Percentiles rank a stretch among this genome's conserved stretches.
Evolutionary conservation across 2,797 vertebrate species (phyloP).

Genomic region (Miichthys miiuy): DNA sequence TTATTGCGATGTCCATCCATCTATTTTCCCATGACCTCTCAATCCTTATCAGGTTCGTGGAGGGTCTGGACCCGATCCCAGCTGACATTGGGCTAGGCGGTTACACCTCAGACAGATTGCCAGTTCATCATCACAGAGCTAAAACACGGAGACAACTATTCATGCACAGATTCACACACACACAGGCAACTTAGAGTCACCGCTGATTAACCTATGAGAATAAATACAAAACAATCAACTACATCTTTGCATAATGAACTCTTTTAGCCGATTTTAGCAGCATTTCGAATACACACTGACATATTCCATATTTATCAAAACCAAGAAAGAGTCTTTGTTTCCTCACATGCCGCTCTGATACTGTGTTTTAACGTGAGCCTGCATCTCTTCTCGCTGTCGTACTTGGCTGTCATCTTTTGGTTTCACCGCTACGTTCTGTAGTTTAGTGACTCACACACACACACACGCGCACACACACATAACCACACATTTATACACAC

Average conservation of each 20-base stretch:
- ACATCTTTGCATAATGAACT: not conserved
- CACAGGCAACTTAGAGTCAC: no score
- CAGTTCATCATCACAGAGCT: no score
- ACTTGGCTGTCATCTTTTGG: conserved; percentile 36
- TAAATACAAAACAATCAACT: not conserved
- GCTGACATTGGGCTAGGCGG: no score
- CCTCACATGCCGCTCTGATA: not conserved
- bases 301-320: not conserved
- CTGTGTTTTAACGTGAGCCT: conserved; percentile 4
- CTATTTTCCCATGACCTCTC: no score
- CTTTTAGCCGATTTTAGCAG: not conserved
- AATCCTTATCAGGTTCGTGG: no score
- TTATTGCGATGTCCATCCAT: not conserved
- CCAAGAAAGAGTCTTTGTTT: not conserved
- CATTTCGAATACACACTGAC: not conserved
- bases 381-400: conserved; percentile 27
- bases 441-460: conserved; percentile 23
- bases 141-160: no score
- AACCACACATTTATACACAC: conserved; percentile 25
- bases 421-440: conserved; percentile 40
- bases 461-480: conserved; percentile 13
- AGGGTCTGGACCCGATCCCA: no score
- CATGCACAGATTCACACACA: no score
- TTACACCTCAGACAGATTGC: no score
- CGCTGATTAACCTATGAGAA: no score